phyloP scores from a whole-genome alignment of 2,113 vertebrate genomes.

The Noturus placidus region DNA sequence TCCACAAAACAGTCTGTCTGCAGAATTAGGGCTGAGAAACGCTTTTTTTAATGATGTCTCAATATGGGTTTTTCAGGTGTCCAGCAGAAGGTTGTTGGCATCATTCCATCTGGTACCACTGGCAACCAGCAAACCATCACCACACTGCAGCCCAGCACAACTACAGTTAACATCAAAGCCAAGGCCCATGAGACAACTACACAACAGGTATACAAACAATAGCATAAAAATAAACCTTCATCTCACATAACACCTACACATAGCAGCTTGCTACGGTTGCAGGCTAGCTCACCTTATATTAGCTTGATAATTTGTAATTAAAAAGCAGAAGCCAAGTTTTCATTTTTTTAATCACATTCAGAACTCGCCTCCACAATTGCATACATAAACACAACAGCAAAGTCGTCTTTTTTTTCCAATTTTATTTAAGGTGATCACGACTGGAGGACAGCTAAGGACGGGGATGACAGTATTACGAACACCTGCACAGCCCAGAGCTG shows the following conservation, averaged over 20 bases:
- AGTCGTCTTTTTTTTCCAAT: background rate
- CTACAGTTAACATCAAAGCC: conserved; percentile 89
- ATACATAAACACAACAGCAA: background rate
- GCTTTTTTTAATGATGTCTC: background rate
- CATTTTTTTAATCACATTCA: background rate
- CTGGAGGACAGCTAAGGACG: conserved; percentile 77
- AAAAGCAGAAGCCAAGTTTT: background rate
- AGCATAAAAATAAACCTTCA: background rate
- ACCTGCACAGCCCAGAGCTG: conserved; percentile 72
- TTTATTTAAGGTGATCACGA: conserved; percentile 72
- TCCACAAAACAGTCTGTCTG: background rate
- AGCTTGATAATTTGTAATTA: background rate
- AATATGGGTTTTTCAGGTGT: conserved; percentile 72
- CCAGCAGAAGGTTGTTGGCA: conserved; percentile 91
- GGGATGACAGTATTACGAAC: conserved; percentile 80
- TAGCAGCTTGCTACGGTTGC: background rate
- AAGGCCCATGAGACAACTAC: conserved; percentile 73
- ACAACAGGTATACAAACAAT: conserved; percentile 63
- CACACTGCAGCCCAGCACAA: conserved; percentile 90
- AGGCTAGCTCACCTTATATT: background rate
- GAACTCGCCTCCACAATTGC: background rate
- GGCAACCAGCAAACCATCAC: conserved; percentile 87
- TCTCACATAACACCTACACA: background rate
- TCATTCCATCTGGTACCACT: conserved; percentile 89
- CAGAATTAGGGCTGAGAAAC: background rate